Evolutionary conservation across 2,113 vertebrate genomes (phyloP).

Genomic region (Notothenia coriiceps): DNA sequence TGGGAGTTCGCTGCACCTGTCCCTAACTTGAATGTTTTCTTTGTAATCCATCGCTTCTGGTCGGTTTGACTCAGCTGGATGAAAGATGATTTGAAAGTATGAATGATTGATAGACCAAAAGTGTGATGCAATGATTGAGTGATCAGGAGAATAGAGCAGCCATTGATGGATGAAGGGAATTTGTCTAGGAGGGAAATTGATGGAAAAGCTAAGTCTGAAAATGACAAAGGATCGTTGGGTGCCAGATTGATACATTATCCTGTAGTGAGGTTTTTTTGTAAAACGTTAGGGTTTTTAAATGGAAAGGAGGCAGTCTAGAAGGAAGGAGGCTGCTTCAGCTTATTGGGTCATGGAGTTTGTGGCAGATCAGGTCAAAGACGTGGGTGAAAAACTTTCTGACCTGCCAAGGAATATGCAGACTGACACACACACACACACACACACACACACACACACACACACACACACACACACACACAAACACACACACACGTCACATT

Average conservation of each 20-base stretch:
- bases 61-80: constrained; percentile 10
- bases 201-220: constrained; percentile 54
- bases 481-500: constrained; percentile 58
- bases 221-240: constrained; percentile 61
- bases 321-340: constrained; percentile 63
- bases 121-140: constrained; percentile 61
- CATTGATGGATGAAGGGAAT: constrained; percentile 59
- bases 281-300: constrained; percentile 36
- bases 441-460: constrained; percentile 23
- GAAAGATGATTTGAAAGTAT: constrained; percentile 45
- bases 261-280: not conserved
- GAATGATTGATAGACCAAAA: constrained; percentile 63
- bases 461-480: constrained; percentile 28
- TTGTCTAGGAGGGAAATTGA: constrained; percentile 39
- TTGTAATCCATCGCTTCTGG: constrained; percentile 5
- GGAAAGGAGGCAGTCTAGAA: constrained; percentile 52
- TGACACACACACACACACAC: constrained; percentile 27
- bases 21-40: constrained; percentile 25
- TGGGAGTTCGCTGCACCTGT: not conserved
- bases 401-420: constrained; percentile 44
- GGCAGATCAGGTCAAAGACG: constrained; percentile 72
- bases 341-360: constrained; percentile 75
- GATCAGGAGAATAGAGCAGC: constrained; percentile 44
- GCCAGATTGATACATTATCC: constrained; percentile 67
- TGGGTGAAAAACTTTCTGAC: constrained; percentile 64